Evolutionary conservation across 2,113 vertebrate genomes (phyloP).

Genomic region (Periophthalmodon schlosseri): DNA sequence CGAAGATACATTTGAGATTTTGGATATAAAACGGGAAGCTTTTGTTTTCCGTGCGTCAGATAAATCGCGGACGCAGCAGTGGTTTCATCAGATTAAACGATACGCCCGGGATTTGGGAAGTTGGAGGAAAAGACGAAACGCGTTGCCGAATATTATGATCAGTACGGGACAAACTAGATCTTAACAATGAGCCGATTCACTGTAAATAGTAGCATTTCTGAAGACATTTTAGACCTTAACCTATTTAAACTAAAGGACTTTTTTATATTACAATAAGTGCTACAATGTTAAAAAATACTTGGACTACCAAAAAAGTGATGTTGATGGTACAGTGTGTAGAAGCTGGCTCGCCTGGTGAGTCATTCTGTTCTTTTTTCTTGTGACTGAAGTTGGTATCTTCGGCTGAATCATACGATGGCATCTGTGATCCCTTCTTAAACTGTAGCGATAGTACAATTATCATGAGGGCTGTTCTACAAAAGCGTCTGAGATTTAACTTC

Average conservation of each 20-base stretch:
- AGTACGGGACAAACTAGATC: conserved; percentile 84
- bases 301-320: conserved; percentile 64
- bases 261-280: conserved; percentile 46
- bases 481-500: no score
- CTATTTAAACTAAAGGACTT: conserved; percentile 54
- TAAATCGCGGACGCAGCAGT: conserved; percentile 87
- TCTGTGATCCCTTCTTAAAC: no score
- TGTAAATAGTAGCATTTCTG: conserved; percentile 55
- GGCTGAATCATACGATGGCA: no score
- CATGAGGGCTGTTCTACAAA: no score
- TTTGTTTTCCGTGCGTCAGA: conserved; percentile 88
- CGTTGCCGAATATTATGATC: conserved; percentile 94
- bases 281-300: conserved; percentile 28
- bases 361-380: not conserved
- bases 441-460: no score
- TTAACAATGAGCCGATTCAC: conserved; percentile 68
- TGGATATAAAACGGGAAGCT: conserved; percentile 87
- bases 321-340: not conserved
- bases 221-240: conserved; percentile 18
- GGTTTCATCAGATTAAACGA: conserved; percentile 86
- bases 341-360: not conserved
- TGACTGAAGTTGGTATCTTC: no score
- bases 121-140: conserved; percentile 89
- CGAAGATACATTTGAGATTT: conserved; percentile 88
- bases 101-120: conserved; percentile 85